These are phyloP conservation scores for Colletes latitarsis DNA, from an alignment of 1,140 invertebrate species.

Conservation along the genomic window DNA sequence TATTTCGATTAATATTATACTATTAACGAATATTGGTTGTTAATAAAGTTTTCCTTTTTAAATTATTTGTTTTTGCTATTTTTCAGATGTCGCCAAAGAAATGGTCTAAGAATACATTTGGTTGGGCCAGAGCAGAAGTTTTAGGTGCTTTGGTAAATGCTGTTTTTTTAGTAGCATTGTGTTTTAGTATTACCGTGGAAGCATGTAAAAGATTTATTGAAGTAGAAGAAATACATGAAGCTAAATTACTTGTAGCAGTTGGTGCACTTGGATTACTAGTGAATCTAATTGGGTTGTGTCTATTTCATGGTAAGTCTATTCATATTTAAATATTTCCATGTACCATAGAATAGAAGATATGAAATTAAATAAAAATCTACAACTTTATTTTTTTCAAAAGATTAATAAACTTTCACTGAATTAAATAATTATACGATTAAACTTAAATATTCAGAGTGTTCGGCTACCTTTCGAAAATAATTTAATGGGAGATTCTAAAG, in stretches of 20 bases:
- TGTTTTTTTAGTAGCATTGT: constrained; percentile 95
- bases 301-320: constrained; percentile 89
- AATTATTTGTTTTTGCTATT: constrained; percentile 28
- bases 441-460: too few relatives aligned
- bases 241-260: constrained; percentile 88
- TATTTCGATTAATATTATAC: background rate
- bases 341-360: too few relatives aligned
- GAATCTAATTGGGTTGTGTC: constrained; percentile 90
- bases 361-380: too few relatives aligned
- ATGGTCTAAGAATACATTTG: constrained; percentile 97
- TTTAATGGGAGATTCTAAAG: too few relatives aligned
- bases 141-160: constrained; percentile 96
- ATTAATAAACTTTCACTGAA: too few relatives aligned
- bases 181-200: constrained; percentile 95
- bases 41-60: background rate
- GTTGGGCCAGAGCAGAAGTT: constrained; percentile 96
- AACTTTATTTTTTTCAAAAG: too few relatives aligned
- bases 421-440: too few relatives aligned
- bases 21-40: background rate
- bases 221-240: constrained; percentile 90
- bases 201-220: constrained; percentile 94
- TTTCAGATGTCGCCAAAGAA: constrained; percentile 95
- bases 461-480: too few relatives aligned
- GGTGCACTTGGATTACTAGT: constrained; percentile 90
- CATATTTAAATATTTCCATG: background rate